Evolutionary conservation across 2,888 invertebrate species (phyloP).

Genomic region (Xestobium rufovillosum): DNA sequence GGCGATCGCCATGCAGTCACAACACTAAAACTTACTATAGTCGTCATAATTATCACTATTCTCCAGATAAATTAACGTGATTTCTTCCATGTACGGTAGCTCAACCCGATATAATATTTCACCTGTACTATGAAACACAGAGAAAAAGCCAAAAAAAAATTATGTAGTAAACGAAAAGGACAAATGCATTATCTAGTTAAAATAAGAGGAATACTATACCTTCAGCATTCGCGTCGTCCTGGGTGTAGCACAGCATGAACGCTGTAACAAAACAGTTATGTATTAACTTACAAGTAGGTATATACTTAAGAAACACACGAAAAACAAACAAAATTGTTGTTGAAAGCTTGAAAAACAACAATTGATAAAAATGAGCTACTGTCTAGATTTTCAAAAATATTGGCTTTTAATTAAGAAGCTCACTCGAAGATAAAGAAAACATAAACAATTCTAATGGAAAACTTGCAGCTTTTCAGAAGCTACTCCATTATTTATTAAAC

Average conservation of each 20-base stretch:
- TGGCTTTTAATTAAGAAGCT: no score
- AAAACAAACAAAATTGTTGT: no score
- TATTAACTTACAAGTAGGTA: no score
- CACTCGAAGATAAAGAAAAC: no score
- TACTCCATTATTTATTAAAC: no score
- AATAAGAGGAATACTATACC: constrained; percentile 51
- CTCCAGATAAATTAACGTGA: constrained; percentile 90
- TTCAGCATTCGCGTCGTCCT: constrained; percentile 85
- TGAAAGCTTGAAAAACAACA: no score
- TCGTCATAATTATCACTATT: constrained; percentile 58
- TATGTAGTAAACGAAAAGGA: constrained; percentile 40
- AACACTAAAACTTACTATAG: constrained; percentile 61
- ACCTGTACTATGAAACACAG: constrained; percentile 55
- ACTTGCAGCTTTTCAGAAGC: no score
- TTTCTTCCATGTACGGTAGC: constrained; percentile 90
- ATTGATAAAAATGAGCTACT: no score
- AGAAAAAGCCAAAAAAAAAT: constrained; percentile 45
- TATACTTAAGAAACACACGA: no score
- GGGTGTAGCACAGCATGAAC: constrained; percentile 92
- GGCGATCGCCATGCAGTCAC: constrained; percentile 49
- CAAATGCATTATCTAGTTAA: constrained; percentile 22
- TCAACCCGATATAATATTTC: constrained; percentile 91
- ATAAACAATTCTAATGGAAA: no score
- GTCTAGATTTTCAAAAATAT: no score
- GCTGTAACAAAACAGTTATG: constrained; percentile 64